Conservation (phyloP, 1,140 invertebrate species). For the Drosophila gunungcola region DNA sequence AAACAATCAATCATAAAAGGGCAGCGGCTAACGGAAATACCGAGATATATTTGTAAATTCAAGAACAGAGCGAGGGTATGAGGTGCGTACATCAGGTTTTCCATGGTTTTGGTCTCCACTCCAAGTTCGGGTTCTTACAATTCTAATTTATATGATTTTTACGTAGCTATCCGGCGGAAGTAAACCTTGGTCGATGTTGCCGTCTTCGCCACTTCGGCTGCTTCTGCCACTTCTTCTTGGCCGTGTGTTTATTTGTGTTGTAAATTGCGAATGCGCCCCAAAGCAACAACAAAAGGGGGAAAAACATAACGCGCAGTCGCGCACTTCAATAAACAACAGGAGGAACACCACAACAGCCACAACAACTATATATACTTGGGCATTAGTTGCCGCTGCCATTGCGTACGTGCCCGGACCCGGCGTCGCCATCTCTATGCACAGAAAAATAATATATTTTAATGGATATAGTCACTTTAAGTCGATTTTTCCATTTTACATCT, state of each 20-base stretch:
- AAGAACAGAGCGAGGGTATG: conserved; percentile 8
- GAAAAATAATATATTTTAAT: background rate
- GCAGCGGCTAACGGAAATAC: conserved; percentile 51
- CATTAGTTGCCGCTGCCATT: conserved; percentile 69
- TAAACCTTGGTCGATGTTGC: conserved; percentile 66
- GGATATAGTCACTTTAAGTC: too few species aligned
- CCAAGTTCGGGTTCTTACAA: conserved; percentile 37
- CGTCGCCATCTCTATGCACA: conserved; percentile 51
- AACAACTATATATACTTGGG: conserved; percentile 55
- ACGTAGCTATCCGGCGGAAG: conserved; percentile 81
- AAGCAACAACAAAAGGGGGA: conserved; percentile 39
- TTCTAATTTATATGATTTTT: conserved; percentile 81
- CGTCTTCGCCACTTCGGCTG: conserved; percentile 23
- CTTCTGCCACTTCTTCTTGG: conserved; percentile 48
- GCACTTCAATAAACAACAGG: conserved; percentile 78
- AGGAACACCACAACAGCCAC: conserved; percentile 45
- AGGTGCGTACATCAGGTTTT: conserved; percentile 17
- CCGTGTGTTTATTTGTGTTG: conserved; percentile 75
- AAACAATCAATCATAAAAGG: conserved; percentile 65
- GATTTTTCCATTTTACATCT: too few species aligned
- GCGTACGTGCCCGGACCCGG: conserved; percentile 79
- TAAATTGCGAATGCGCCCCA: conserved; percentile 80
- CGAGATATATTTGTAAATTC: conserved; percentile 25
- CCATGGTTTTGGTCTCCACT: background rate
- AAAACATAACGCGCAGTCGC: conserved; percentile 58